A percentile compares a stretch with the other conserved stretches of the same genome.
Conservation (phyloP, 2,113 vertebrate species). For the Brienomyrus longianalis region DNA sequence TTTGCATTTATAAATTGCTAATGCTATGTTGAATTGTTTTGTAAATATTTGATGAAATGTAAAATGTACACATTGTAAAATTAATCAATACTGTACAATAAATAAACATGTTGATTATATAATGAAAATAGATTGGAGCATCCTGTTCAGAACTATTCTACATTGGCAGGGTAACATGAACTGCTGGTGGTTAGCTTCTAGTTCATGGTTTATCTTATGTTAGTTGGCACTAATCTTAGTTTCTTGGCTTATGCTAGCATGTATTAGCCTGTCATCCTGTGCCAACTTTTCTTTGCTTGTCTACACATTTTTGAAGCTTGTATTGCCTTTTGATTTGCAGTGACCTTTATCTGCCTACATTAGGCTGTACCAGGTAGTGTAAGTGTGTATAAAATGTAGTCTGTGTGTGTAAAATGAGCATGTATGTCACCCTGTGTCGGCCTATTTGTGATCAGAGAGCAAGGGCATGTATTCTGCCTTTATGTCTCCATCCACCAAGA, state of each 20-base stretch:
- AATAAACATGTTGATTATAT: background rate
- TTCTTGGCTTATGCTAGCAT: background rate
- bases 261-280: background rate
- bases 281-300: background rate
- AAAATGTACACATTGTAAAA: background rate
- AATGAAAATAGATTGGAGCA: background rate
- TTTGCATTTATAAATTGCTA: background rate
- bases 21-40: background rate
- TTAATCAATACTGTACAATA: background rate
- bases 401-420: background rate
- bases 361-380: background rate
- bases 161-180: background rate
- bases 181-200: background rate
- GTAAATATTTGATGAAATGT: background rate
- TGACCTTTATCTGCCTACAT: background rate
- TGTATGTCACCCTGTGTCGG: background rate
- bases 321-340: background rate
- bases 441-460: background rate
- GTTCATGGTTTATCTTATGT: background rate
- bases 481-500: background rate
- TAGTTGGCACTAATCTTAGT: background rate
- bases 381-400: background rate
- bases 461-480: background rate
- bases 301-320: background rate
- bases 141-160: background rate